These are phyloP conservation scores for Zootermopsis nevadensis DNA, from an alignment of 2,888 invertebrate species.

Conservation along the genomic window DNA sequence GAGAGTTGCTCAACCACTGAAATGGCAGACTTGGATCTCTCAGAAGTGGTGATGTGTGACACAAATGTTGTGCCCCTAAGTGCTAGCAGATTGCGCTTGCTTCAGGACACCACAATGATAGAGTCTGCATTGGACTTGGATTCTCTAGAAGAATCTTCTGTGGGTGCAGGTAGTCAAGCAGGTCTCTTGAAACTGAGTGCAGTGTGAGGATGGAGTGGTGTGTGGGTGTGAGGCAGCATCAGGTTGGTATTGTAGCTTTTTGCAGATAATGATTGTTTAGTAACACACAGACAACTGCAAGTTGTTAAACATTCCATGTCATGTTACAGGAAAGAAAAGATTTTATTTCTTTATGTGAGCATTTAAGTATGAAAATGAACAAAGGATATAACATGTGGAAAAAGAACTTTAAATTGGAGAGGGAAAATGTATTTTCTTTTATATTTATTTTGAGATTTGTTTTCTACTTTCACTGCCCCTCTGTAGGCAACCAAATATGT, in stretches of 20 bases:
- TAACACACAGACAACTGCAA: neutral
- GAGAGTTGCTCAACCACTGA: slow-evolving; percentile 36
- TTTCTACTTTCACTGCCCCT: too few relatives aligned
- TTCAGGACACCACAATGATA: slow-evolving; percentile 91
- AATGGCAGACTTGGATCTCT: slow-evolving; percentile 44
- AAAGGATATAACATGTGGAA: too few relatives aligned
- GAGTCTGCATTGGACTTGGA: slow-evolving; percentile 90
- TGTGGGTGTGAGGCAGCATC: slow-evolving; percentile 24
- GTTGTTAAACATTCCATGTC: neutral
- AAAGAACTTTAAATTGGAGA: too few relatives aligned
- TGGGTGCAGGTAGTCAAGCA: slow-evolving; percentile 75
- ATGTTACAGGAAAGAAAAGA: neutral
- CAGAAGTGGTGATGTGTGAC: slow-evolving; percentile 47
- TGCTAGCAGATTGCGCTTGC: slow-evolving; percentile 79
- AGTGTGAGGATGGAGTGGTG: slow-evolving; percentile 43
- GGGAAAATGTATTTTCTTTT: too few relatives aligned
- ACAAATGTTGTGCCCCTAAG: slow-evolving; percentile 63
- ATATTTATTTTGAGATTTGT: too few relatives aligned
- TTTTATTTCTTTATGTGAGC: too few relatives aligned
- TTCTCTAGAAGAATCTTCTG: slow-evolving; percentile 78
- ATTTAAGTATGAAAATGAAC: too few relatives aligned
- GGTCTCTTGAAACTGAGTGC: slow-evolving; percentile 69
- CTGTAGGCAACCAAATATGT: too few relatives aligned
- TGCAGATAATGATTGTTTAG: neutral
- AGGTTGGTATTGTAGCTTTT: neutral